These are phyloP conservation scores for Rosalia funebris DNA, from an alignment of 2,888 invertebrate genomes.

Conservation along the genomic window DNA sequence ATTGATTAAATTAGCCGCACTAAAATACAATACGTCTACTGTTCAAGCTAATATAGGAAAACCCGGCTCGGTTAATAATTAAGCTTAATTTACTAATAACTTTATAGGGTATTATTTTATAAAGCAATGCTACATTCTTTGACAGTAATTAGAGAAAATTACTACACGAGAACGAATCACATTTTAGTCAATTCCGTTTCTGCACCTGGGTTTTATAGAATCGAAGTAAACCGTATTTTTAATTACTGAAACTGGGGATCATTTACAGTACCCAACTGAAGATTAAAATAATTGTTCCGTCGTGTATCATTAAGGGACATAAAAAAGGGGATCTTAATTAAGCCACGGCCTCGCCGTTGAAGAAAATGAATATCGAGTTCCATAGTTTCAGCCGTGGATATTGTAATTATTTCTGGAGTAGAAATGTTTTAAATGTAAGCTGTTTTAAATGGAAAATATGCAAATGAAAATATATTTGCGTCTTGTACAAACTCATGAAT, in stretches of 20 bases:
- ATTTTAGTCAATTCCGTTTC: neutral
- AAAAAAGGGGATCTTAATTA: conserved; percentile 1
- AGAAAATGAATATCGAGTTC: conserved; percentile 5
- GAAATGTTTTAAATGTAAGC: no score
- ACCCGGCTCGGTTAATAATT: neutral
- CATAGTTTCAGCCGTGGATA: neutral
- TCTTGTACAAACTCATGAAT: no score
- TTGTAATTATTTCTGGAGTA: neutral
- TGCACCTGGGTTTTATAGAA: neutral
- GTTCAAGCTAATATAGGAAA: no score
- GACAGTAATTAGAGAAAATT: neutral
- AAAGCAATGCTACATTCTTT: neutral
- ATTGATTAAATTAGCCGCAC: no score
- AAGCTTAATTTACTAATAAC: neutral
- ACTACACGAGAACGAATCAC: neutral
- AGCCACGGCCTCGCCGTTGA: conserved; percentile 1
- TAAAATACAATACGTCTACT: no score
- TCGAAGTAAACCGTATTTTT: conserved; percentile 4
- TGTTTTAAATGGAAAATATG: conserved; percentile 12
- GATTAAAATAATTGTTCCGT: conserved; percentile 21
- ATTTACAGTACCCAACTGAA: conserved; percentile 14
- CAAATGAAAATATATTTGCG: no score
- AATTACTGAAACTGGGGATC: conserved; percentile 17
- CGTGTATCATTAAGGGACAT: neutral
- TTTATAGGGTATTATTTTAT: neutral